Base-by-base conservation (phyloP, 1,140 invertebrate species). In the Medauroidea extradentata region DNA sequence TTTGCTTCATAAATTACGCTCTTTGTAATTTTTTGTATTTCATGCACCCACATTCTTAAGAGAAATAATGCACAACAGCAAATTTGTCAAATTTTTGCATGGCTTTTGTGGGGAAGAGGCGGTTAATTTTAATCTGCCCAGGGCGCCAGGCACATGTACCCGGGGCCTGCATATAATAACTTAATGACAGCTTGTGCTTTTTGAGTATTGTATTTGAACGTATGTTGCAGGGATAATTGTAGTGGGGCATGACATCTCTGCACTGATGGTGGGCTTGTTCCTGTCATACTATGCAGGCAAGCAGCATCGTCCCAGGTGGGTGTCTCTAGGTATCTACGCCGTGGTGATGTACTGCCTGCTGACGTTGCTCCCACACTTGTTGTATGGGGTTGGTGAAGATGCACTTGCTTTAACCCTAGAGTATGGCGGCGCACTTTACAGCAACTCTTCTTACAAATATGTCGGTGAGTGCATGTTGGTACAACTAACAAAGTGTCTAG, bases 311-410 rank as follows among this genome's bases (percentile, higher is more conserved):
- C 86, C 87, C 11, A 72, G 85, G 67, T 88, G 86, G 85, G 85
- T 89, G 59, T 84, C 86, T 1, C 67, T 84, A 65, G 88, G 88
- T 18, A 80, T 88, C 50, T 80, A 86, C 39, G 81, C 83, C 23
- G 58, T 88, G 7, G 85, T 85, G 0, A 44, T 84, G 0, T 87
- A 85, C 64, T 89, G 87, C 68, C 76, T 89, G 55, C 64, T 90
- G 53, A 85, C 84, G 52, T 84, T 85, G 44, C 63, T 86, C 1
- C 89, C 89, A 2, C 88, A 90, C 63, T 81, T 88, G 53, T 71
- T 91, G 3, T 91, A 88, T 62, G 87, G 87, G 0, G 80, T 85
- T 16, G 86, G 87, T 1, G 75, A 84, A 18, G 85, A 89, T 64
- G 85, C 86, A 0, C 67, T 88, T 13, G 68, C 79, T 23, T 69